These are phyloP conservation scores for Gasteruption jaculator DNA, from an alignment of 2,888 invertebrate genomes.

Conservation along the genomic window DNA sequence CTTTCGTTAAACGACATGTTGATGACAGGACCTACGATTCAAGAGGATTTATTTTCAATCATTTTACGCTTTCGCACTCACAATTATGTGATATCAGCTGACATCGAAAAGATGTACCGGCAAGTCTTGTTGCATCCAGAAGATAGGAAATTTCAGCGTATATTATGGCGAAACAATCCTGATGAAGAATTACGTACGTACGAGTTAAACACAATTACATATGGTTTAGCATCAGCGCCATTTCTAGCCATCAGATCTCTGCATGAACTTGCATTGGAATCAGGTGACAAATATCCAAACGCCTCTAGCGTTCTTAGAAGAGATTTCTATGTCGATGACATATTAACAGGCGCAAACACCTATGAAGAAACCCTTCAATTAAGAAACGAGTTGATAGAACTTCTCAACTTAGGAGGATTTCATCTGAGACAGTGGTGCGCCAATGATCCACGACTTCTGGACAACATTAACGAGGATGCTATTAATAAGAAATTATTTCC, in stretches of 20 bases:
- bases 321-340: constrained; percentile 22
- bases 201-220: constrained; percentile 19
- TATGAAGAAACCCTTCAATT: constrained; percentile 7
- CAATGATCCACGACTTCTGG: constrained; percentile 3
- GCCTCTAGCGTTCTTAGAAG: constrained; percentile 10
- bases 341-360: constrained; percentile 15
- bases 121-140: too few relatives aligned
- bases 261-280: constrained; percentile 17
- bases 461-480: constrained; percentile 1
- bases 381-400: constrained; percentile 11
- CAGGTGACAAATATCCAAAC: constrained; percentile 11
- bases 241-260: constrained; percentile 20
- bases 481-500: constrained; percentile 8
- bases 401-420: constrained; percentile 16
- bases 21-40: constrained; percentile 23
- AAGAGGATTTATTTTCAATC: constrained; percentile 19
- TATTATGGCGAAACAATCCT: not conserved
- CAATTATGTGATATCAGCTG: too few relatives aligned
- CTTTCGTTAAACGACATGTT: constrained; percentile 22
- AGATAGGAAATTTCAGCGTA: too few relatives aligned
- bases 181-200: not conserved
- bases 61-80: constrained; percentile 20
- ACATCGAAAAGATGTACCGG: too few relatives aligned
- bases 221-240: constrained; percentile 18
- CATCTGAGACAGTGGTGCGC: constrained; percentile 20